These are phyloP conservation scores for Hycleus cichorii DNA, from an alignment of 1,140 invertebrate species.

Conservation along the genomic window DNA sequence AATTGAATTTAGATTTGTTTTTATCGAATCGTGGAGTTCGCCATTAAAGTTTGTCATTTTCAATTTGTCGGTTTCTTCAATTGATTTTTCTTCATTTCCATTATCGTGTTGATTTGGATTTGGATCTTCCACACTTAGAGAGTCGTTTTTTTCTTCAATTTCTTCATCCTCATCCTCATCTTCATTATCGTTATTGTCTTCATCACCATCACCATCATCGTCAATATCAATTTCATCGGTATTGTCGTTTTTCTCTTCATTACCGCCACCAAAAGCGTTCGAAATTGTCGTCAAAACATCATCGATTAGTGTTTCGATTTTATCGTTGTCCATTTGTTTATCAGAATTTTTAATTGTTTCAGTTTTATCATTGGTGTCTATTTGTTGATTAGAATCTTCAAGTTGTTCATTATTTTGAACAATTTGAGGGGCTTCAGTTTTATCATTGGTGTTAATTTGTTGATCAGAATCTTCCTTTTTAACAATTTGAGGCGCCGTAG, in stretches of 20 bases:
- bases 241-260: constrained; percentile 17
- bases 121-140: too few species aligned
- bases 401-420: not conserved
- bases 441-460: not conserved
- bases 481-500: not conserved
- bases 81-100: not conserved
- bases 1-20: too few species aligned
- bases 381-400: too few species aligned
- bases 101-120: not conserved
- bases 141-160: not conserved
- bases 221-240: constrained; percentile 20
- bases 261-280: not conserved
- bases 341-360: constrained; percentile 4
- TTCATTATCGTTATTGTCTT: constrained; percentile 25
- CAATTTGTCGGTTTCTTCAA: not conserved
- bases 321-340: not conserved
- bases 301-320: not conserved
- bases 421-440: not conserved
- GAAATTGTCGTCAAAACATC: not conserved
- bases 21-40: too few species aligned
- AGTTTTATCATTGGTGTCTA: not conserved
- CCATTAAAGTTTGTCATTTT: too few species aligned
- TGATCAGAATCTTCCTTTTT: not conserved
- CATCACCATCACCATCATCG: constrained; percentile 25
- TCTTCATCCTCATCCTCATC: constrained; percentile 10